Conservation (phyloP, 2,888 invertebrate genomes). For the Halictus ligatus region DNA sequence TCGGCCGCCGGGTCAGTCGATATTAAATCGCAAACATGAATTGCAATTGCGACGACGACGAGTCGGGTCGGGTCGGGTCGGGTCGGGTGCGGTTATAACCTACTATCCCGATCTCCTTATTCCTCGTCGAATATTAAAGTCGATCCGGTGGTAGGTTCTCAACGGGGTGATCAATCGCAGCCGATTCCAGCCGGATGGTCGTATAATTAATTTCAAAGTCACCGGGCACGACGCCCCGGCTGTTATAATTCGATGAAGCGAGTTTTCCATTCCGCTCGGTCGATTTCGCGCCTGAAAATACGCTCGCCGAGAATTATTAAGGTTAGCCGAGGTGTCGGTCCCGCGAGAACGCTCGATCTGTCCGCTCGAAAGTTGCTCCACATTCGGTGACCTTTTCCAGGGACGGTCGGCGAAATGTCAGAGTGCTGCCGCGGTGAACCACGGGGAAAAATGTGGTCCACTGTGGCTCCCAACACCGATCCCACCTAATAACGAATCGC, state of each 20-base stretch:
- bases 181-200: constrained; percentile 18
- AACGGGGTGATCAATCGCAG: constrained; percentile 12
- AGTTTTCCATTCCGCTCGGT: constrained; percentile 34
- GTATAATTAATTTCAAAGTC: constrained; percentile 42
- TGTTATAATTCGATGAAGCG: constrained; percentile 39
- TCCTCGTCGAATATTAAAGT: constrained; percentile 8
- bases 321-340: constrained; percentile 24
- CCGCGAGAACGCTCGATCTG: constrained; percentile 55
- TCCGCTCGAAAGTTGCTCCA: constrained; percentile 52
- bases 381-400: constrained; percentile 65
- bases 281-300: constrained; percentile 34
- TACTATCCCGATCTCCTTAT: neutral
- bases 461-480: neutral
- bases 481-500: neutral
- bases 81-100: neutral
- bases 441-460: neutral
- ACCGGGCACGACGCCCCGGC: constrained; percentile 6
- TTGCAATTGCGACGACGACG: neutral
- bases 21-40: constrained; percentile 6
- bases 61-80: neutral
- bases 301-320: constrained; percentile 16
- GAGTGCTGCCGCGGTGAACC: constrained; percentile 18
- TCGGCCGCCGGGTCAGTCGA: neutral
- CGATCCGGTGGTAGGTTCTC: neutral
- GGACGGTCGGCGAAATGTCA: constrained; percentile 66